Conservation (phyloP, 2,113 vertebrate genomes). For the Empidonax traillii region DNA sequence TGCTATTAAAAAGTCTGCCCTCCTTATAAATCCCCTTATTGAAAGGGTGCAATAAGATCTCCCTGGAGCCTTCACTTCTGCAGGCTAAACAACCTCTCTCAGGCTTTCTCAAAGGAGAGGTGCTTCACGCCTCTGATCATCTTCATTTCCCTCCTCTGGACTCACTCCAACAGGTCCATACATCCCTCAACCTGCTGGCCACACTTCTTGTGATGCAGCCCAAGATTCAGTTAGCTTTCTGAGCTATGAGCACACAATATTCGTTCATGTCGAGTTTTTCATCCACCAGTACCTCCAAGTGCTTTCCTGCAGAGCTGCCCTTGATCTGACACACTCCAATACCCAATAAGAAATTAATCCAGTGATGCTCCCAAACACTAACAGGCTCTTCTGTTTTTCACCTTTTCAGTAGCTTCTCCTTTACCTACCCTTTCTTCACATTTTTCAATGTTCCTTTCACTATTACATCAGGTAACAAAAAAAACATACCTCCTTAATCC, state of each 20-base stretch:
- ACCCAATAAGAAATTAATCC: not conserved
- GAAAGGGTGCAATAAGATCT: not conserved
- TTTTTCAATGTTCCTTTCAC: too few species aligned
- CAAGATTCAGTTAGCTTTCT: not conserved
- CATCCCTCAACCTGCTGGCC: not conserved
- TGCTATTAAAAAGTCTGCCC: not conserved
- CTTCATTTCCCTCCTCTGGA: too few species aligned
- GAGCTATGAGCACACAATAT: not conserved
- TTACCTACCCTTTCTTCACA: not conserved
- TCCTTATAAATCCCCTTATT: not conserved
- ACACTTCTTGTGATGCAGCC: not conserved
- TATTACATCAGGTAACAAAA: not conserved
- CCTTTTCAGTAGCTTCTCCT: not conserved
- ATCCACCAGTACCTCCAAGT: not conserved
- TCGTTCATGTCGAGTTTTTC: not conserved
- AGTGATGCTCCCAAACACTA: not conserved
- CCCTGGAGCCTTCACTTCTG: not conserved
- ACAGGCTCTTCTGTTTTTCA: not conserved
- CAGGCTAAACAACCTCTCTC: not conserved
- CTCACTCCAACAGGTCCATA: not conserved
- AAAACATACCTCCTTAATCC: not conserved
- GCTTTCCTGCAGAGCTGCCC: not conserved
- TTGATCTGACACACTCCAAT: rapidly evolving
- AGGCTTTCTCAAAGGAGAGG: rapidly evolving
- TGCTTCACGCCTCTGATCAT: not conserved